Evolutionary conservation across 2,888 invertebrate species (phyloP).

Genomic region (Buathra laborator): DNA sequence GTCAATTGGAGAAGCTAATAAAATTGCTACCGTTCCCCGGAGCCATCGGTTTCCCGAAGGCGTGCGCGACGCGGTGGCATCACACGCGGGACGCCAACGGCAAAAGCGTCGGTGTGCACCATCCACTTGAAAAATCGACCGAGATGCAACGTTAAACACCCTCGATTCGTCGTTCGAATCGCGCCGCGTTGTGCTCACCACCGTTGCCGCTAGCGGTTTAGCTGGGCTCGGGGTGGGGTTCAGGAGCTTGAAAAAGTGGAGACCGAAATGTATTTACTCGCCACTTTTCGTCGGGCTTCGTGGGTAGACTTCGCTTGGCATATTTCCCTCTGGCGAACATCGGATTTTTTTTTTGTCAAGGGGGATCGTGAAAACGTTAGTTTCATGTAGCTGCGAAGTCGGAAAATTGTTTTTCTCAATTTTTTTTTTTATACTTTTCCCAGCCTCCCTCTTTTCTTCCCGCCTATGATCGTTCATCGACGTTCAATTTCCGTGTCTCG

Average conservation of each 20-base stretch:
- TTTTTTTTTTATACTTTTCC: not conserved
- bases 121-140: slow-evolving; percentile 81
- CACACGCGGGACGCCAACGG: slow-evolving; percentile 54
- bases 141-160: slow-evolving; percentile 81
- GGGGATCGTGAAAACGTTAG: slow-evolving; percentile 25
- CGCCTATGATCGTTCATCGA: slow-evolving; percentile 47
- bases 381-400: slow-evolving; percentile 13
- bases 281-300: slow-evolving; percentile 60
- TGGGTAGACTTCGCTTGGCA: not conserved
- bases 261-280: slow-evolving; percentile 66
- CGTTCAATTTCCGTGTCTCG: slow-evolving; percentile 68
- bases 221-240: slow-evolving; percentile 31
- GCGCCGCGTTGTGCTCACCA: slow-evolving; percentile 22
- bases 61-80: slow-evolving; percentile 45
- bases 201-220: slow-evolving; percentile 55
- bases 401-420: slow-evolving; percentile 63
- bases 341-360: slow-evolving; percentile 35
- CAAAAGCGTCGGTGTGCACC: slow-evolving; percentile 49
- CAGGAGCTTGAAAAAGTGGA: slow-evolving; percentile 47
- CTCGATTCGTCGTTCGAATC: slow-evolving; percentile 76
- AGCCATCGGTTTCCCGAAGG: slow-evolving; percentile 73
- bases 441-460: not conserved
- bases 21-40: slow-evolving; percentile 80
- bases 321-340: slow-evolving; percentile 46
- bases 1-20: slow-evolving; percentile 83